Evolutionary conservation across 2,888 invertebrate species (phyloP), one percentile per base, ranked within the genome.

Genomic region (Ochropleura plecta): DNA sequence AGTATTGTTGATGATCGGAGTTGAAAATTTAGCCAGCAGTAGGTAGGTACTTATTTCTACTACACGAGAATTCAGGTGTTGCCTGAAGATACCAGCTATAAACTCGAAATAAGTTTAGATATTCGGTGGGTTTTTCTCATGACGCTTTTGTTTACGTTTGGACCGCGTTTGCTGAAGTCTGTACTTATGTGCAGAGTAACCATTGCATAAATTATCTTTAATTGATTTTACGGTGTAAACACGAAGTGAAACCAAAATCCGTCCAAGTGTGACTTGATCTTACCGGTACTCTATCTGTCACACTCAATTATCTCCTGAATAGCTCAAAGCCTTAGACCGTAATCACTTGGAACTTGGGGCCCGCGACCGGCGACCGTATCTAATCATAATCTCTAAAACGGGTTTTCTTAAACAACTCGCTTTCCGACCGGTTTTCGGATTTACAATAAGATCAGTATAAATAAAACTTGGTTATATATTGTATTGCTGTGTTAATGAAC

Each of bases 321-420:
- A 70, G 73, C 75, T 70, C 65, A 62, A 46, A 78, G 69, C 60
- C 76, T 73, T 72, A 78, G 62, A 70, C 76, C 66, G 78, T 85
- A 86, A 83, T 85, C 79, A 76, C 70, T 73, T 76, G 76, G 60
- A 77, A 70, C 78, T 78, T 75, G 72, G 62, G 76, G 65, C 76
- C 71, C 44, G 69, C 64, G 67, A 69, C 78, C 82, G 78, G 69
- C 64, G 67, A 69, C 78, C 82, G 78, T 78, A 79, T 84, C 85
- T 79, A 80, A 80, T 86, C 87, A 73, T 79, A 87, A 86, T 86
- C 76, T 85, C 69, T 71, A 74, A 76, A 85, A 83, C 87, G 40
- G 73, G 85, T 86, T 84, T 55, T 69, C 65, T 64, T 72, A 65
- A 69, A 82, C 73, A 75, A 79, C 71, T 85, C 40, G 85, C 80